Evolutionary conservation across 1,140 invertebrate genomes (phyloP), one percentile per base, ranked within the genome.

Genomic region (Drosophila grimshawi): DNA sequence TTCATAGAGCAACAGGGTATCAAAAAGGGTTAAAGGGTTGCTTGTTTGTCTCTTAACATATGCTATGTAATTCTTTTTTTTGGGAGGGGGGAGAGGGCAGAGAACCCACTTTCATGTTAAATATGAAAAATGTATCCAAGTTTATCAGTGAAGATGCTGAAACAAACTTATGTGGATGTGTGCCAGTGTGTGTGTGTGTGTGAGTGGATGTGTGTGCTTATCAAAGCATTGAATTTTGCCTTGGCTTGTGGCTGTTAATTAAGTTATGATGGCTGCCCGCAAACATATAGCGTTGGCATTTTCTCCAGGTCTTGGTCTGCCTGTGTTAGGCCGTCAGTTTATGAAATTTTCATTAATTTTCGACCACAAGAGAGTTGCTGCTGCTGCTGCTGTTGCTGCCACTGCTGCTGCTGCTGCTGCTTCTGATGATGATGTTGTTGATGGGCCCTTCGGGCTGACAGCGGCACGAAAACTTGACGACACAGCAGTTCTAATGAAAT

Each of bases 321-420:
- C 41, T 67, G 39, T 52, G 63, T 67, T 74, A 71, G 82, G 71
- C 68, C 72, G 83, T 72, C 80, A 81, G 85, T 88, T 88, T 85
- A 88, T 88, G 86, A 88, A 88, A 88, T 89, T 89, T 88, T 88
- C 85, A 88, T 88, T 88, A 88, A 88, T 88, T 88, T 85, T 89
- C 81, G 85, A 90, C 85, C 85, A 77, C 86, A 88, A 71, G 80
- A 85, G 85, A 83, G 69, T 78, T 85, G 74, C 29, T 45, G 62
- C 55, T 71, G 76, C 60, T 74, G 71, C 61, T 74, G 78, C 51
- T 46, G 63, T 37, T 66, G 49, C 8, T 59, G 55, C 33, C n/a
- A n/a, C 60, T 74, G 71, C 61, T 74, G 78, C 51, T 46, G 63
- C 41, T 66, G 49, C 8, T 59, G 55, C 33, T 57, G 62, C 7